Evolutionary conservation across 2,797 vertebrate genomes (phyloP).

Genomic region (Spondyliosoma cantharus): DNA sequence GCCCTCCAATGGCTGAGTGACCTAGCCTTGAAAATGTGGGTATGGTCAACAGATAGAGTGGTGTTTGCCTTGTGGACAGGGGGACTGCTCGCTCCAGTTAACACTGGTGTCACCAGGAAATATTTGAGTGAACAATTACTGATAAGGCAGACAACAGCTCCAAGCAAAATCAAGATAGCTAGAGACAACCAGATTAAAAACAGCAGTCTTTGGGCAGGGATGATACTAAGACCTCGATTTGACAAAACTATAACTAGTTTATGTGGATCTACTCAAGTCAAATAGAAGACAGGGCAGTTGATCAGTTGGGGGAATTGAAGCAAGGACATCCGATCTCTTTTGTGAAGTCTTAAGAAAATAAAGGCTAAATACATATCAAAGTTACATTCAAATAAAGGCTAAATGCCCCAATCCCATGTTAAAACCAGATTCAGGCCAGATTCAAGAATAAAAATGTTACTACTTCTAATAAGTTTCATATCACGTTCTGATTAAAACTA

Average conservation of each 20-base stretch:
- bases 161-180: conserved; percentile 35
- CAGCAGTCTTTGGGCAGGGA: conserved; percentile 1
- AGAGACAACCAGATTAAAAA: conserved; percentile 32
- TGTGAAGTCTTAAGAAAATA: conserved; percentile 18
- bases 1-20: conserved; percentile 77
- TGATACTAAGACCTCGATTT: not conserved
- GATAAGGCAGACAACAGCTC: conserved; percentile 67
- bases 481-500: no score
- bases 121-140: conserved; percentile 81
- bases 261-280: not conserved
- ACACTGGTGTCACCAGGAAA: conserved; percentile 80
- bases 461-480: no score
- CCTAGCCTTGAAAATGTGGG: conserved; percentile 70
- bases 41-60: conserved; percentile 80
- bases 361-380: not conserved
- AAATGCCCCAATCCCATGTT: not conserved
- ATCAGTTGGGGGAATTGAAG: not conserved
- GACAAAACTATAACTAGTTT: not conserved
- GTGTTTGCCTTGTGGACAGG: conserved; percentile 79
- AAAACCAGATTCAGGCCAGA: conserved; percentile 57
- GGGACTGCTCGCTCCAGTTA: conserved; percentile 79
- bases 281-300: not conserved
- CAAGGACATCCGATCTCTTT: not conserved
- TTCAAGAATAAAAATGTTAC: no score
- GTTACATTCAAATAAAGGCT: not conserved